These are phyloP conservation scores for Acrocephalus scirpaceus DNA, from an alignment of 2,797 vertebrate genomes.

Conservation along the genomic window DNA sequence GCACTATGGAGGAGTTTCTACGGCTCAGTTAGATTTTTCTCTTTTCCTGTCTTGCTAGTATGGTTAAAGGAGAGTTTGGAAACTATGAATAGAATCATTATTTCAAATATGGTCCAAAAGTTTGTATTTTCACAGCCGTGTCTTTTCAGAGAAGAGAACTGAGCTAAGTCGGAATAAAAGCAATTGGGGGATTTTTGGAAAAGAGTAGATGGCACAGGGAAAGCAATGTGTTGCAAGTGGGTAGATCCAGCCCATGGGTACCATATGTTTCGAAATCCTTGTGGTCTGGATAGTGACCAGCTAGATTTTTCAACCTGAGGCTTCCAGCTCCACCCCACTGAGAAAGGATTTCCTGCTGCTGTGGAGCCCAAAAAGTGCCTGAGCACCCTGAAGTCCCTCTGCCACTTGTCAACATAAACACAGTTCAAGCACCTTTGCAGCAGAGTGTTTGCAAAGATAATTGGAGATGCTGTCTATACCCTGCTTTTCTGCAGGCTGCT, in stretches of 20 bases:
- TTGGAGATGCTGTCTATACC: background rate
- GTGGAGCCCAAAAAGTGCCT: background rate
- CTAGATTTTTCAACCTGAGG: background rate
- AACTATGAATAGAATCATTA: background rate
- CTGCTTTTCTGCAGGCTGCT: background rate
- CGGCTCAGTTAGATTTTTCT: background rate
- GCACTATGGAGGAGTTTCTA: background rate
- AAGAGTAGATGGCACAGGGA: background rate
- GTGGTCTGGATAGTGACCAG: background rate
- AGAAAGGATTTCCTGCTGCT: background rate
- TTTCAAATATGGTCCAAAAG: background rate
- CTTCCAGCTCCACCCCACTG: background rate
- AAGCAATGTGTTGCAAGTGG: constrained; percentile 30
- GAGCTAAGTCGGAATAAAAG: background rate
- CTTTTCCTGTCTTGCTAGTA: background rate
- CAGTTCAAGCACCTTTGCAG: background rate
- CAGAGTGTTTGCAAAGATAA: background rate
- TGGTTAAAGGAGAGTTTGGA: background rate
- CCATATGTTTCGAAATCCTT: constrained; percentile 42
- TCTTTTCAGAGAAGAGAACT: background rate
- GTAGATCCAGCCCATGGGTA: background rate
- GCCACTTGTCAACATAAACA: background rate
- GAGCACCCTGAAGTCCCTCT: background rate
- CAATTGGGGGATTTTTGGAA: constrained; percentile 19
- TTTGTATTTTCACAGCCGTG: background rate